These are phyloP conservation scores for Chironomus striatipennis DNA, from an alignment of 1,140 invertebrate genomes.

Conservation along the genomic window DNA sequence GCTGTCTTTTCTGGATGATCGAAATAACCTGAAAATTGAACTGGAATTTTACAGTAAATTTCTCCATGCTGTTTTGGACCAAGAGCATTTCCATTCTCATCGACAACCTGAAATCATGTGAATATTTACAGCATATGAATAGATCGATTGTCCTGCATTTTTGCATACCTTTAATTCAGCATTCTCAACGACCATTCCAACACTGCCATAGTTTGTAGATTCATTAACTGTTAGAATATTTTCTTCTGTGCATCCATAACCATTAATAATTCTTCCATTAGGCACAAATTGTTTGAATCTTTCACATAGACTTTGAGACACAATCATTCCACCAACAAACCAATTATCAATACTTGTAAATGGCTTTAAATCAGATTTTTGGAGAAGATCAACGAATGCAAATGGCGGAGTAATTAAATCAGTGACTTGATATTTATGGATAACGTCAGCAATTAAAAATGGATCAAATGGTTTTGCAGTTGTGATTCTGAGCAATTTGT, in stretches of 20 bases:
- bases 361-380: too few species aligned
- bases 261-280: background rate
- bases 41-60: conserved; percentile 44
- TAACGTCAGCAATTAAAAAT: background rate
- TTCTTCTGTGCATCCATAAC: background rate
- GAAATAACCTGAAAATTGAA: conserved; percentile 47
- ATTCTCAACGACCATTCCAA: background rate
- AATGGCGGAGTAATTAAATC: background rate
- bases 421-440: background rate
- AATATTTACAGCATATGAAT: too few species aligned
- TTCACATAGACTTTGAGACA: background rate
- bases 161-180: background rate
- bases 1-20: conserved; percentile 49
- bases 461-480: background rate
- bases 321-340: background rate
- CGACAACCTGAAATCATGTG: conserved; percentile 28
- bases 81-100: too few species aligned
- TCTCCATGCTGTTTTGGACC: conserved; percentile 48
- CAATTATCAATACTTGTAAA: background rate
- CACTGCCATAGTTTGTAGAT: too few species aligned
- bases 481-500: background rate
- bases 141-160: background rate
- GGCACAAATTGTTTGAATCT: background rate
- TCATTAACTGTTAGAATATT: background rate
- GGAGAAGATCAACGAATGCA: conserved; percentile 40